Evolutionary conservation across 2,888 invertebrate genomes (phyloP).

Genomic region (Orgyia antiqua): DNA sequence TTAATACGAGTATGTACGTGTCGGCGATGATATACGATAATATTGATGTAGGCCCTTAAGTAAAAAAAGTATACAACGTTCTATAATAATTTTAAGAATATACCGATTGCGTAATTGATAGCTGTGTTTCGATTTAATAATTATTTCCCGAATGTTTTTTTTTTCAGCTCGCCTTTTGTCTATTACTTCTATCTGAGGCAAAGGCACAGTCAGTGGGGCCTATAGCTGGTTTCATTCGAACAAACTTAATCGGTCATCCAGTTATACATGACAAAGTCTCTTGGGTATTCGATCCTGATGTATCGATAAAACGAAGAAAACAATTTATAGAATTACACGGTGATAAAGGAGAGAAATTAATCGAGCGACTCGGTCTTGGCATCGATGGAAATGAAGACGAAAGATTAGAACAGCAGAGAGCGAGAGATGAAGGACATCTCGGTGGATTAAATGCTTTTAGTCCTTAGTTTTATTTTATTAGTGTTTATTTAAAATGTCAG

Average conservation of each 20-base stretch:
- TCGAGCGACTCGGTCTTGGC: conserved; percentile 82
- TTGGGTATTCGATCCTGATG: conserved; percentile 83
- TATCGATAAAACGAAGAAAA: conserved; percentile 75
- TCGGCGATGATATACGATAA: too few relatives aligned
- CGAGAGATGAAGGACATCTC: conserved; percentile 77
- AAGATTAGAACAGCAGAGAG: conserved; percentile 66
- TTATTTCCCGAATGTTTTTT: background rate
- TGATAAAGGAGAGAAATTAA: conserved; percentile 79
- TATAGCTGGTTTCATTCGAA: conserved; percentile 47
- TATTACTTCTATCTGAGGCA: conserved; percentile 36
- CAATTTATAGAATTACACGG: conserved; percentile 81
- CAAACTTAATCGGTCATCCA: conserved; percentile 80
- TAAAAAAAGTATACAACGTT: too few relatives aligned
- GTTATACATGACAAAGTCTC: conserved; percentile 74
- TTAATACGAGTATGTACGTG: too few relatives aligned
- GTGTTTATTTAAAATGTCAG: background rate
- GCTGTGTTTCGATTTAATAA: too few relatives aligned
- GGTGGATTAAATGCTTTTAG: conserved; percentile 64
- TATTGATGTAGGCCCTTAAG: too few relatives aligned
- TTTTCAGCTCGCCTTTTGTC: conserved; percentile 46
- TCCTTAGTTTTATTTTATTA: conserved; percentile 25
- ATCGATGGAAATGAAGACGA: conserved; percentile 79
- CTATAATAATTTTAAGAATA: too few relatives aligned
- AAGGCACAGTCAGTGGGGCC: conserved; percentile 40
- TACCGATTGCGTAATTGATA: too few relatives aligned